phyloP scores from a whole-genome alignment of 92 coral and sea anemone species.

The Porites evermanni region DNA sequence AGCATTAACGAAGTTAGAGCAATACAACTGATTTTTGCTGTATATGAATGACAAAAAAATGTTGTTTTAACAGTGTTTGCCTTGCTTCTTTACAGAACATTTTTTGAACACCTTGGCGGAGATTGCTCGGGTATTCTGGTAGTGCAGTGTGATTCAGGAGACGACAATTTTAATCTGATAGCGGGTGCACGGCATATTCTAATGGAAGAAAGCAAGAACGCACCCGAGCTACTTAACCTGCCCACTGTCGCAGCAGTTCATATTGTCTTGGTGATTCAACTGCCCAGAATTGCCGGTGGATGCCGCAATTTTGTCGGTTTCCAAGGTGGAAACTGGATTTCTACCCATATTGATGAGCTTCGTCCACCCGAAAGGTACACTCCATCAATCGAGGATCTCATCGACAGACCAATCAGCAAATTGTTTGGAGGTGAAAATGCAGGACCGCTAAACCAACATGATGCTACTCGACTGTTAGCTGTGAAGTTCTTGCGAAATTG shows the following conservation, averaged over 20 bases:
- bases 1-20: too few relatives aligned
- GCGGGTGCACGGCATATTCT: constrained; percentile 87
- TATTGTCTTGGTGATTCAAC: constrained; percentile 67
- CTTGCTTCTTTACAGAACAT: neutral
- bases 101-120: constrained; percentile 36
- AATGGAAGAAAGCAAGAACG: constrained; percentile 64
- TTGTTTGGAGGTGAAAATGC: constrained; percentile 53
- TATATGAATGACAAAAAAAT: too few relatives aligned
- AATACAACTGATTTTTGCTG: too few relatives aligned
- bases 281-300: constrained; percentile 85
- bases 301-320: constrained; percentile 80
- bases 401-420: constrained; percentile 70
- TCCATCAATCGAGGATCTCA: constrained; percentile 70
- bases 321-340: constrained; percentile 84
- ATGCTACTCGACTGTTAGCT: constrained; percentile 16
- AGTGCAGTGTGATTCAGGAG: constrained; percentile 88
- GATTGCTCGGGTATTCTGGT: constrained; percentile 70
- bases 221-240: constrained; percentile 55
- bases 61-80: neutral
- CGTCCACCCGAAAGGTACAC: constrained; percentile 65
- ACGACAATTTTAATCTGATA: constrained; percentile 77
- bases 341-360: constrained; percentile 83
- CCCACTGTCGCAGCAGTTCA: constrained; percentile 50
- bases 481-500: constrained; percentile 52
- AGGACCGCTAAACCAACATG: neutral